phyloP scores from a whole-genome alignment of 1,140 invertebrate genomes.

The Cydia strobilella region DNA sequence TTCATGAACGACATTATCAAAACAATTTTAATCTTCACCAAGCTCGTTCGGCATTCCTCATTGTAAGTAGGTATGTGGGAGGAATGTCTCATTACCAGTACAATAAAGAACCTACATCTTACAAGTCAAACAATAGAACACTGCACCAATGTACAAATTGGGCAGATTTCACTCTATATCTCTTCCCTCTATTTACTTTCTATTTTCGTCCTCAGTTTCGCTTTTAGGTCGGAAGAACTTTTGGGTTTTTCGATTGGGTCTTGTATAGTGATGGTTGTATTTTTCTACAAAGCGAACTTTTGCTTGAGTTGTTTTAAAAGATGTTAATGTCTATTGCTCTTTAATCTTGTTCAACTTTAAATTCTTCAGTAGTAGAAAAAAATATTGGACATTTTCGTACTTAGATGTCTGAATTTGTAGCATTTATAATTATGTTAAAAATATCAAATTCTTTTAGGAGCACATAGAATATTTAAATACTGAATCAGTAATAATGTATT shows the following conservation, averaged over 20 bases:
- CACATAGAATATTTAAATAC: neutral
- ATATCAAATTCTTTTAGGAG: too few species aligned
- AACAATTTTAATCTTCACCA: conserved; percentile 3
- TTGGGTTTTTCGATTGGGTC: neutral
- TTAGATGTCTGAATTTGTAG: too few species aligned
- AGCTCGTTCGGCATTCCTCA: neutral
- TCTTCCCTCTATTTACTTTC: conserved; percentile 22
- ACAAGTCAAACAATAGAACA: conserved; percentile 22
- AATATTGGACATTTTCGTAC: too few species aligned
- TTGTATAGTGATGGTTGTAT: neutral
- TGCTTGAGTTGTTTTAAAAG: neutral
- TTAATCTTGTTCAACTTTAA: neutral
- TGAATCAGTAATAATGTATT: neutral
- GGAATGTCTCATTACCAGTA: conserved; percentile 26
- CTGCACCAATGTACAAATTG: conserved; percentile 11
- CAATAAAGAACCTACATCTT: conserved; percentile 27
- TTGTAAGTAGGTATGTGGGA: neutral
- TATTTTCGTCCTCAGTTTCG: neutral
- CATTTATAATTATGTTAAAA: too few species aligned
- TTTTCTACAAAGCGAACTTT: neutral
- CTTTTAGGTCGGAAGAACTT: neutral
- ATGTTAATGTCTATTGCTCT: neutral
- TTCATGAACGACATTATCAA: neutral
- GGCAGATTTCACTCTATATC: conserved; percentile 18
- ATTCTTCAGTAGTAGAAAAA: too few species aligned